phyloP scores from a whole-genome alignment of 2,113 vertebrate species.

The Enhydra lutris region DNA sequence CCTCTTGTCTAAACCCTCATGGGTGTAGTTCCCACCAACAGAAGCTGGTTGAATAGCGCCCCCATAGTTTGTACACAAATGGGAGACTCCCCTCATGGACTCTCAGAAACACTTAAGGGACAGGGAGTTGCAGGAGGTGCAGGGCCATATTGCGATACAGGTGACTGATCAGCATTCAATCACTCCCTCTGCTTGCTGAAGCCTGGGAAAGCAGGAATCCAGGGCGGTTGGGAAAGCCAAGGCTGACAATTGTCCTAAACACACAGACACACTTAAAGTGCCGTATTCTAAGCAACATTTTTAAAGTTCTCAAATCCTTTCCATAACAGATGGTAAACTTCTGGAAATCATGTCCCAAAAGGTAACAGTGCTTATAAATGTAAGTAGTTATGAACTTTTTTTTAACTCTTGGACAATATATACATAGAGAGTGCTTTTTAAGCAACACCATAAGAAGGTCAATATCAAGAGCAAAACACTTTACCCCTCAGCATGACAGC shows the following conservation, averaged over 20 bases:
- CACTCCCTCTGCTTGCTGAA: too few relatives aligned
- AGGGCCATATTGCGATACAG: rapidly evolving
- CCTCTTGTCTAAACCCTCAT: not conserved
- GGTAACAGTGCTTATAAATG: conserved; percentile 33
- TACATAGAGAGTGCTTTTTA: not conserved
- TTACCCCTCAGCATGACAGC: not conserved
- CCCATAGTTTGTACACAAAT: rapidly evolving
- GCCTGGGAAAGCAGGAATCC: not conserved
- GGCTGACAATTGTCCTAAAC: not conserved
- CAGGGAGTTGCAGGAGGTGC: not conserved
- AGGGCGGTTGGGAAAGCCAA: not conserved
- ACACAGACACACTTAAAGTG: not conserved
- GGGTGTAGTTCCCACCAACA: not conserved
- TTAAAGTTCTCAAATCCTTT: conserved; percentile 17
- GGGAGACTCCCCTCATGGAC: too few relatives aligned
- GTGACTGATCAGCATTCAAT: rapidly evolving
- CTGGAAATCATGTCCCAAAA: conserved; percentile 48
- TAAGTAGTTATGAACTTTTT: not conserved
- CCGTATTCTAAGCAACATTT: not conserved
- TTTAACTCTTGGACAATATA: not conserved
- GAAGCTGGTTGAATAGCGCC: not conserved
- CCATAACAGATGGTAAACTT: conserved; percentile 49
- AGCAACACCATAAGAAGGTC: not conserved
- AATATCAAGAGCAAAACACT: not conserved
- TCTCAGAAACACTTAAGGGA: not conserved